These are phyloP conservation scores for Orchestes rusci DNA, from an alignment of 2,888 invertebrate genomes.

Conservation along the genomic window DNA sequence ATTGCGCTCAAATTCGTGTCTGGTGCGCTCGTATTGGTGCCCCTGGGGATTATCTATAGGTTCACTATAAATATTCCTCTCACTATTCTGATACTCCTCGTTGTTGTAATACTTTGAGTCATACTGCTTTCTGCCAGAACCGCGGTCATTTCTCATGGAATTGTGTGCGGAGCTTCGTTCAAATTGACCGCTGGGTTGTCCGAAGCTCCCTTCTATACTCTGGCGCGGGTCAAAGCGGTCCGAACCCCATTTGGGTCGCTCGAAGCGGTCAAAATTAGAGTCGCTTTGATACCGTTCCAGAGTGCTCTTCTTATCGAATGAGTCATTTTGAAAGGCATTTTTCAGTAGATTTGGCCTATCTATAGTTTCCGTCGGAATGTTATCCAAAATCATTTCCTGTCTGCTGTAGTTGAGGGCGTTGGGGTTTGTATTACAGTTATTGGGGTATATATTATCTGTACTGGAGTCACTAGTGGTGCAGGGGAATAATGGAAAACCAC, in stretches of 20 bases:
- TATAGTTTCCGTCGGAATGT: slow-evolving; percentile 44
- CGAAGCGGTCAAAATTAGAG: slow-evolving; percentile 46
- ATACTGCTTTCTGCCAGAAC: slow-evolving; percentile 36
- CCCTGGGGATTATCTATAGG: slow-evolving; percentile 37
- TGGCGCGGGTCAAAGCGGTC: slow-evolving; percentile 54
- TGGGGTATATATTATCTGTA: slow-evolving; percentile 78
- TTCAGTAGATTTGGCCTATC: slow-evolving; percentile 50
- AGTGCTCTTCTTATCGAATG: slow-evolving; percentile 57
- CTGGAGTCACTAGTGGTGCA: slow-evolving; percentile 79
- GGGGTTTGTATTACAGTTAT: slow-evolving; percentile 79
- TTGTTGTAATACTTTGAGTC: slow-evolving; percentile 41
- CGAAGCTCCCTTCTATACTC: slow-evolving; percentile 42
- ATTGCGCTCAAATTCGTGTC: slow-evolving; percentile 56
- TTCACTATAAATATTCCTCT: slow-evolving; percentile 46
- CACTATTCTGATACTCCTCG: slow-evolving; percentile 39
- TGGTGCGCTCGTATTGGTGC: slow-evolving; percentile 40
- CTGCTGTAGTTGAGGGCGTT: slow-evolving; percentile 75
- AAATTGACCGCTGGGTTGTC: slow-evolving; percentile 36
- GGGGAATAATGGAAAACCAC: slow-evolving; percentile 73
- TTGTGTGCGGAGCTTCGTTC: slow-evolving; percentile 35
- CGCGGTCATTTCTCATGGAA: slow-evolving; percentile 36
- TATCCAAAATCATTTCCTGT: slow-evolving; percentile 45
- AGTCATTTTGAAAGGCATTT: slow-evolving; percentile 53
- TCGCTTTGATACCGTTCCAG: slow-evolving; percentile 56
- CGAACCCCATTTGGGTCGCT: slow-evolving; percentile 50